Conservation (phyloP, 92 coral and sea anemone genomes). For the Pocillopora meandrina region DNA sequence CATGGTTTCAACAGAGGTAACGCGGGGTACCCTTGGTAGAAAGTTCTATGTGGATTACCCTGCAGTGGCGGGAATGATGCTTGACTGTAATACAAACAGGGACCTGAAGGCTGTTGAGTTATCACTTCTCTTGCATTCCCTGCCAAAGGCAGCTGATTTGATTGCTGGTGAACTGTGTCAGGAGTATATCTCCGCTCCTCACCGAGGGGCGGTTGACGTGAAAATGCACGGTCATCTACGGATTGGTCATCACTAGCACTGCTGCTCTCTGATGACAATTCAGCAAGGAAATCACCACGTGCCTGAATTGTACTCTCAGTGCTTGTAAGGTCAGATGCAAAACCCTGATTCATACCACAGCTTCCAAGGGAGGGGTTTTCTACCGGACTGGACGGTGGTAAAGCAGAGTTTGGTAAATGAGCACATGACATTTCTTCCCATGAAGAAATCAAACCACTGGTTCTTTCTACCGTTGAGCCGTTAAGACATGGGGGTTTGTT, state of each 20-base stretch:
- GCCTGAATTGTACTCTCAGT: constrained; percentile 1
- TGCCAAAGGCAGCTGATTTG: constrained; percentile 18
- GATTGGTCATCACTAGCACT: constrained; percentile 34
- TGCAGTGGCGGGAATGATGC: constrained; percentile 12
- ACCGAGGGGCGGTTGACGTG: constrained; percentile 46
- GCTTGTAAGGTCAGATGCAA: constrained; percentile 3
- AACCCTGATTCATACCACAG: constrained; percentile 32
- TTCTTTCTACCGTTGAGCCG: neutral
- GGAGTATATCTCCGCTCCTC: constrained; percentile 42
- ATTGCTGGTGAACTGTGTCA: constrained; percentile 17
- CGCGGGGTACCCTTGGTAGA: constrained; percentile 29
- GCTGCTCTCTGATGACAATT: constrained; percentile 43
- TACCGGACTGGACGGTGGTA: neutral
- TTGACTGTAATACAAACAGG: constrained; percentile 4
- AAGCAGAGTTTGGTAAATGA: neutral
- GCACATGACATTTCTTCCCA: constrained; percentile 13
- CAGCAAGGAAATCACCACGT: constrained; percentile 19
- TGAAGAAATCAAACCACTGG: neutral
- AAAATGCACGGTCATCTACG: constrained; percentile 8
- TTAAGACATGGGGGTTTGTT: neutral
- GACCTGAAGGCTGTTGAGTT: neutral
- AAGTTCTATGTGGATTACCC: constrained; percentile 22
- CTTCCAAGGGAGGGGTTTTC: neutral
- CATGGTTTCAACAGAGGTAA: constrained; percentile 27
- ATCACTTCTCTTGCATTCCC: constrained; percentile 18